Conservation (phyloP, 2,113 vertebrate species). For the Neolamprologus caudopunctatus region DNA sequence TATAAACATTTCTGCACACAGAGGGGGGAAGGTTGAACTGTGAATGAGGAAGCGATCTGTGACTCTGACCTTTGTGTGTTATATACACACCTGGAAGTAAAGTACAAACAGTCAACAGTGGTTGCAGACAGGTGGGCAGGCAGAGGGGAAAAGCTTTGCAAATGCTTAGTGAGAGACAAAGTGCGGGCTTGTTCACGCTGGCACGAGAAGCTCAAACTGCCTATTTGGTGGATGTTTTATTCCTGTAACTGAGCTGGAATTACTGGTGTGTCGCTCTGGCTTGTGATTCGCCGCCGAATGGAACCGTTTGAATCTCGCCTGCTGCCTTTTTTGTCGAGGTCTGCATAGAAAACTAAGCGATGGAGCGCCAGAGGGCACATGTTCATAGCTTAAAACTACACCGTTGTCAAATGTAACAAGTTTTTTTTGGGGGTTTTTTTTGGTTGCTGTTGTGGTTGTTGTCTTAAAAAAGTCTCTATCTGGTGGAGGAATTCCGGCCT, state of each 20-base stretch:
- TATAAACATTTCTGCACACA: neutral
- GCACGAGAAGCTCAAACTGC: neutral
- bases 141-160: neutral
- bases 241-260: neutral
- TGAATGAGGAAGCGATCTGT: conserved; percentile 67
- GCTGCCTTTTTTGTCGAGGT: neutral
- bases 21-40: conserved; percentile 2
- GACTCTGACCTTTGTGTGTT: conserved; percentile 60
- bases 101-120: neutral
- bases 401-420: neutral
- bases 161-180: neutral
- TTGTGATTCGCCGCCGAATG: neutral
- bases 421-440: neutral
- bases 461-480: neutral
- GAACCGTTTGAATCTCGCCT: neutral
- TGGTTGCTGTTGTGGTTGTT: neutral
- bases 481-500: conserved; percentile 40
- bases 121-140: conserved; percentile 21
- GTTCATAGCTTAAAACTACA: neutral
- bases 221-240: neutral
- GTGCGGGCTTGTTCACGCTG: neutral
- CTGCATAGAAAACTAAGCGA: neutral
- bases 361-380: neutral
- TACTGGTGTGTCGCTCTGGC: neutral
- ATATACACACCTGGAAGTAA: conserved; percentile 41